Evolutionary conservation across 2,113 vertebrate species (phyloP).

Genomic region (Dermatemys mawii): DNA sequence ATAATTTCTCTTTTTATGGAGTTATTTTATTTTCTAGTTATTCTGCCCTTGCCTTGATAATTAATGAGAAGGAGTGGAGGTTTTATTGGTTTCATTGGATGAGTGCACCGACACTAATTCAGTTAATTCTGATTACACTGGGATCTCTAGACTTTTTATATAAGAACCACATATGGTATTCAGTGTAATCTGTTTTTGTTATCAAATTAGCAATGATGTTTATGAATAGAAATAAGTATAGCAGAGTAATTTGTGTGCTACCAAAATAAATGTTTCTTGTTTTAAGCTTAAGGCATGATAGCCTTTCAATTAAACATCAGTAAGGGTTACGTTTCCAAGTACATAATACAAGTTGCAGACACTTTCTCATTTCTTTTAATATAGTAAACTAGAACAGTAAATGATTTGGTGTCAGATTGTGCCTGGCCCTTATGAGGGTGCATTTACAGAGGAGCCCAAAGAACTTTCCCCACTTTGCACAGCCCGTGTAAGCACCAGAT

Average conservation of each 20-base stretch:
- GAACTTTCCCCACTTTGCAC: background rate
- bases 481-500: background rate
- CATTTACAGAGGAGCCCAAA: background rate
- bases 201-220: background rate
- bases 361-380: background rate
- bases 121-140: background rate
- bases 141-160: background rate
- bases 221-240: background rate
- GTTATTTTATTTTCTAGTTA: background rate
- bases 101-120: background rate
- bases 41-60: background rate
- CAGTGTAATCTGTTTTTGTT: background rate
- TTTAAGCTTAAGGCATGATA: background rate
- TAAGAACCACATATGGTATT: background rate
- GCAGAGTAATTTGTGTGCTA: background rate
- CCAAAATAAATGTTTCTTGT: background rate
- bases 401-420: background rate
- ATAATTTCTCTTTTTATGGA: background rate
- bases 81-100: background rate
- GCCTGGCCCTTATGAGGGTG: background rate
- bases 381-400: background rate
- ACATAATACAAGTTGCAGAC: background rate
- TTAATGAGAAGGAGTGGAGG: background rate
- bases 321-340: background rate
- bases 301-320: background rate